Base-by-base conservation (phyloP, 2,888 invertebrate species). In the Prostheceraeus crozeri region DNA sequence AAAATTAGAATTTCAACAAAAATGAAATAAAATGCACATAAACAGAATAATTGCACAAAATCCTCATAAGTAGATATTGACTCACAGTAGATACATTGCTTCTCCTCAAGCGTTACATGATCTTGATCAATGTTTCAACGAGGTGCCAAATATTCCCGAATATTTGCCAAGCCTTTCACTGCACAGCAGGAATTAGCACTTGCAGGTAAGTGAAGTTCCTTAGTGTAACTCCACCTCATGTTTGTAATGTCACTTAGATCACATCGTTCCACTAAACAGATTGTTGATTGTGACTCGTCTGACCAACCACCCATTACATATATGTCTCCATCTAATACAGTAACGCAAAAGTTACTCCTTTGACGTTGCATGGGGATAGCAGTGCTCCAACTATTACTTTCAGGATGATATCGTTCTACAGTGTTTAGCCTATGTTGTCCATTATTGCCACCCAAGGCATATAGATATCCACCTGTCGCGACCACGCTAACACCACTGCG, bases 261-360 rank as follows among this genome's bases (percentile, higher is more conserved):
- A 23, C 23, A 60, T 16, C 27, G 8, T 35, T 60, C 60, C 4
- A 61, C 60, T 2, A 30, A 19, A 1, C 60, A 23, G 3, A 60
- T 59, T 6, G 45, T 36, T n/a, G 58, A 60, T 16, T 40, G 25
- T 6, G 30, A 21, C 16, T 61, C 58, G 25, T 61, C 60, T 16
- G 21, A 57, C 58, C 58, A 58, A 10, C 60, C 60, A 10, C 60
- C 60, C 10, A 60, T 31, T 2, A 30, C 60, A 23, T 60, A 60
- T 19, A 60, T 61, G 3, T 60, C 45, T 21, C 33, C 48, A 11
- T 46, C 30, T 2, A 60, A 23, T 3, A 60, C 25, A 11, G 45
- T 23, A 30, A 28, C 19, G 11, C 60, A 46, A 16, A 60, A 60
- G 19, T 60, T 60, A 25, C 60, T 60, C 23, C 60, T 19, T 40